phyloP scores from a whole-genome alignment of 2,113 vertebrate species.

The Sinocyclocheilus rhinocerous region DNA sequence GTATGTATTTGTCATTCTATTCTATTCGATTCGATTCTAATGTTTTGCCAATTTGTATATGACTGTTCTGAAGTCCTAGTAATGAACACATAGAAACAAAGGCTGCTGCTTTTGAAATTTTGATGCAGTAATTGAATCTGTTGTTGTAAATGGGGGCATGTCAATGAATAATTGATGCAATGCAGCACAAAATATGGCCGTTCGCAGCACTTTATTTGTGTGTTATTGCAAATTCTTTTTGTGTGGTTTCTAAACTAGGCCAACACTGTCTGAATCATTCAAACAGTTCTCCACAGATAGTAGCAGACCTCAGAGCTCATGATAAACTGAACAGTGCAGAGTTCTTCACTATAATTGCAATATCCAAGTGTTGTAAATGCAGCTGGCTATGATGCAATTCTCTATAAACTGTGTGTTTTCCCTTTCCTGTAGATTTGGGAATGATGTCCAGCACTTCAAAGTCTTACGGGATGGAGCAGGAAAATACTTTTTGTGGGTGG shows the following conservation, averaged over 20 bases:
- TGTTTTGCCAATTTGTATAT: neutral
- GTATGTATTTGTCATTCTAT: conserved; percentile 61
- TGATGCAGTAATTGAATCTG: conserved; percentile 15
- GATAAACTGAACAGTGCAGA: neutral
- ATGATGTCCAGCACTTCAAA: conserved; percentile 88
- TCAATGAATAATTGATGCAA: conserved; percentile 19
- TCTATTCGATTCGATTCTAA: neutral
- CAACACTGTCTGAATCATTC: conserved; percentile 37
- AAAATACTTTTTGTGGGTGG: conserved; percentile 91
- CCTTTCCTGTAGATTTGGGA: conserved; percentile 76
- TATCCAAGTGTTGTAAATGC: neutral
- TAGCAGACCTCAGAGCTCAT: neutral
- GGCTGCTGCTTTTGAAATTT: neutral
- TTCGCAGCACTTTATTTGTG: conserved; percentile 11
- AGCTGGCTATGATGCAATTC: neutral
- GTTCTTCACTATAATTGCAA: neutral
- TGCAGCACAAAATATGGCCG: conserved; percentile 13
- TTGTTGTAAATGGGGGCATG: conserved; percentile 2
- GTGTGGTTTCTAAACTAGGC: conserved; percentile 27
- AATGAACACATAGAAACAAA: neutral
- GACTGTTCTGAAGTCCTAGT: neutral
- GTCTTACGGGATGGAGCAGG: conserved; percentile 85
- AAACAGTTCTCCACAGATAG: neutral
- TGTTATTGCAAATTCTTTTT: conserved; percentile 1
- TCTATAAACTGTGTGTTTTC: neutral